phyloP scores from a whole-genome alignment of 2,888 invertebrate genomes.

The Agonopterix subpropinquella region DNA sequence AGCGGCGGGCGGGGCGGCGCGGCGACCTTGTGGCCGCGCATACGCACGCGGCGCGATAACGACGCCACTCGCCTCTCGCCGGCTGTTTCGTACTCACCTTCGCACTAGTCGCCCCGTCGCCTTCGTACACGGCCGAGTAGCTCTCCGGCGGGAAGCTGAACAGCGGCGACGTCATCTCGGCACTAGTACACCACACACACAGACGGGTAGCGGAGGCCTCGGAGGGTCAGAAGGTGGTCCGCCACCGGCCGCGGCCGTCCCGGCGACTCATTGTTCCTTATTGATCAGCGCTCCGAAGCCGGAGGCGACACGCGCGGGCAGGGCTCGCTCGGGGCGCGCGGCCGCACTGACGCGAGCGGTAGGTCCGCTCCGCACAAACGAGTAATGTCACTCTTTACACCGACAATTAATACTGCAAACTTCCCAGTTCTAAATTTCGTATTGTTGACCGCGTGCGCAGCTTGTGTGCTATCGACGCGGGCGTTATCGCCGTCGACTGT shows the following conservation, averaged over 20 bases:
- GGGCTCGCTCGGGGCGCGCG: constrained; percentile 25
- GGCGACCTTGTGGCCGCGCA: constrained; percentile 53
- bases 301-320: constrained; percentile 18
- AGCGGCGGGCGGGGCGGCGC: constrained; percentile 19
- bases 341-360: constrained; percentile 31
- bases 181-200: constrained; percentile 32
- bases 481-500: constrained; percentile 49
- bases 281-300: constrained; percentile 34
- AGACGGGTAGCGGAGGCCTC: constrained; percentile 8
- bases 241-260: constrained; percentile 25
- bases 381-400: constrained; percentile 50
- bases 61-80: constrained; percentile 26
- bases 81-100: constrained; percentile 53
- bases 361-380: constrained; percentile 37
- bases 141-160: constrained; percentile 66
- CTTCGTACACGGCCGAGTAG: constrained; percentile 58
- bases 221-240: constrained; percentile 16
- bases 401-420: constrained; percentile 61
- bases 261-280: constrained; percentile 47
- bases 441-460: constrained; percentile 33
- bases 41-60: constrained; percentile 42
- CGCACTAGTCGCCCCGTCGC: constrained; percentile 42
- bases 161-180: constrained; percentile 44
- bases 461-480: constrained; percentile 39
- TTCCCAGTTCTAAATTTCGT: constrained; percentile 40